These are phyloP conservation scores for Conger conger DNA, from an alignment of 2,113 vertebrate genomes.

Conservation along the genomic window DNA sequence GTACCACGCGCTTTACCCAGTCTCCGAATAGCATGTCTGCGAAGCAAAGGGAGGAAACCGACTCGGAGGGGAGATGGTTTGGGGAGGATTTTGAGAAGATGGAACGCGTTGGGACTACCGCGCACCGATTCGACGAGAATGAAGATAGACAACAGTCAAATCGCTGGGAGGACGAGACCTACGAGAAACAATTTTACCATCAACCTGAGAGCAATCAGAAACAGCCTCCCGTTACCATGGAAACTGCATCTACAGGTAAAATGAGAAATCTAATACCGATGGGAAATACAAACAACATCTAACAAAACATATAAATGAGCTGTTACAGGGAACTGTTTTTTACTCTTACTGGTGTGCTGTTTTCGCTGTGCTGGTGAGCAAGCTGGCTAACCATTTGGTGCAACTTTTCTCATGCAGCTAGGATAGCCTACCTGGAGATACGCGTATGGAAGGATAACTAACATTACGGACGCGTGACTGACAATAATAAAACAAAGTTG, in stretches of 20 bases:
- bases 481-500: neutral
- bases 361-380: neutral
- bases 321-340: neutral
- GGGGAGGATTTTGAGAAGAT: conserved; percentile 63
- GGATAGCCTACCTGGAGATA: neutral
- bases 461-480: neutral
- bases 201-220: conserved; percentile 67
- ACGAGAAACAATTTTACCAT: conserved; percentile 63
- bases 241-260: conserved; percentile 97
- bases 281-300: neutral
- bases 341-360: neutral
- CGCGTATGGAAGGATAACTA: too few species aligned
- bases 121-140: conserved; percentile 52
- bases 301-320: neutral
- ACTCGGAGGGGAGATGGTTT: conserved; percentile 65
- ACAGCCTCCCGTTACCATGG: conserved; percentile 84
- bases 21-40: conserved; percentile 65
- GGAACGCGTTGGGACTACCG: conserved; percentile 61
- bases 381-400: neutral
- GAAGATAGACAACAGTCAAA: conserved; percentile 52
- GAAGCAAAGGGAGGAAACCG: conserved; percentile 65
- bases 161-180: conserved; percentile 53
- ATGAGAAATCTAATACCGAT: neutral
- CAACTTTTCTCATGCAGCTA: neutral
- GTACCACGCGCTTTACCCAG: neutral